phyloP scores from a whole-genome alignment of 2,797 vertebrate genomes.

The Chelidonichthys spinosus region DNA sequence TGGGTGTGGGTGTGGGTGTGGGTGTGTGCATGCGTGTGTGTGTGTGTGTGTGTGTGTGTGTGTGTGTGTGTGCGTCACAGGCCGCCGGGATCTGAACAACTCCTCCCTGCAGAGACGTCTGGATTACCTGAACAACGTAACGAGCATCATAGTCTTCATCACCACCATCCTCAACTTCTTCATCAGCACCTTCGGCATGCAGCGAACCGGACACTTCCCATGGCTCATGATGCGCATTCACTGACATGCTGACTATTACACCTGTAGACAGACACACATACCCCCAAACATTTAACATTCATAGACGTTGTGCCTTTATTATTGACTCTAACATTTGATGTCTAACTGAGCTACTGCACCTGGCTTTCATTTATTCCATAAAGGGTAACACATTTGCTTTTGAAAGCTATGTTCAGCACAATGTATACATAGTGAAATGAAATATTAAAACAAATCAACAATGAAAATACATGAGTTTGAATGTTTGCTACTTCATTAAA shows the following conservation, averaged over 20 bases:
- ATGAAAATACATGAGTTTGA: background rate
- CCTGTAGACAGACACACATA: background rate
- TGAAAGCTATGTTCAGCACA: background rate
- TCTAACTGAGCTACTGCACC: background rate
- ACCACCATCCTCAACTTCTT: slow-evolving; percentile 74
- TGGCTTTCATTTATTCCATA: background rate
- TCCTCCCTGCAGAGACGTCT: slow-evolving; percentile 72
- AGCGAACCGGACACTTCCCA: slow-evolving; percentile 74
- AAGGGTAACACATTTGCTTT: background rate
- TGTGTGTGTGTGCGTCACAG: slow-evolving; percentile 57
- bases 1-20: slow-evolving; percentile 9
- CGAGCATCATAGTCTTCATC: slow-evolving; percentile 72
- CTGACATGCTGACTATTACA: slow-evolving; percentile 39
- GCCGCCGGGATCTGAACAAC: slow-evolving; percentile 76
- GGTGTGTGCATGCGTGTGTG: slow-evolving; percentile 17
- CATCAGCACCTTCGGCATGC: slow-evolving; percentile 79
- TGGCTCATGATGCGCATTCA: slow-evolving; percentile 81
- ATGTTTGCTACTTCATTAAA: background rate
- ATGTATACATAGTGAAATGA: background rate
- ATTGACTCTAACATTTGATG: background rate
- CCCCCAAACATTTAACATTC: background rate
- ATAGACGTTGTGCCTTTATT: background rate
- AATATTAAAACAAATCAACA: background rate
- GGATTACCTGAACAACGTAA: slow-evolving; percentile 79
- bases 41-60: slow-evolving; percentile 15